These are phyloP conservation scores for Myzus persicae DNA, from an alignment of 1,140 invertebrate genomes.

Conservation along the genomic window DNA sequence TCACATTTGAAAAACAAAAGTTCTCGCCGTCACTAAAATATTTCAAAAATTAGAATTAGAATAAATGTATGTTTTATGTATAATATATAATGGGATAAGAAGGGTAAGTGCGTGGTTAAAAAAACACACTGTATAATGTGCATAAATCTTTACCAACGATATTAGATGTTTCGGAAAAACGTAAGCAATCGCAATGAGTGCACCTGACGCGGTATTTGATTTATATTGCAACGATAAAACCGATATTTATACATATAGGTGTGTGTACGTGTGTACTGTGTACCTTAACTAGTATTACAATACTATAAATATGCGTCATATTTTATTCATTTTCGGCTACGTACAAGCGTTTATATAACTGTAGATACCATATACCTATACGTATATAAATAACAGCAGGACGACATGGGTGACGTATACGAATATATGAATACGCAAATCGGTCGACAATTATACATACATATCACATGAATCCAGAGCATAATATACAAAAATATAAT, in stretches of 20 bases:
- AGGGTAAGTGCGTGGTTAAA: background rate
- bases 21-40: background rate
- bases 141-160: background rate
- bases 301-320: constrained; percentile 8
- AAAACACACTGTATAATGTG: background rate
- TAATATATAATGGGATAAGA: background rate
- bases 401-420: background rate
- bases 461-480: background rate
- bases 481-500: background rate
- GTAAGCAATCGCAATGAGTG: background rate
- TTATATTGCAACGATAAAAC: background rate
- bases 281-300: background rate
- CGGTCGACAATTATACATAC: background rate
- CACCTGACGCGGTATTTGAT: background rate
- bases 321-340: constrained; percentile 12
- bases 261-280: background rate
- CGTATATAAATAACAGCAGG: background rate
- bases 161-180: background rate
- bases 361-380: background rate
- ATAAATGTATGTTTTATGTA: background rate
- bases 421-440: background rate
- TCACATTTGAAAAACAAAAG: background rate
- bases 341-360: background rate
- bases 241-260: background rate
- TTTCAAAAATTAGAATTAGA: background rate